These are phyloP conservation scores for Lycaon pictus DNA, from an alignment of 2,113 vertebrate species.

Conservation along the genomic window DNA sequence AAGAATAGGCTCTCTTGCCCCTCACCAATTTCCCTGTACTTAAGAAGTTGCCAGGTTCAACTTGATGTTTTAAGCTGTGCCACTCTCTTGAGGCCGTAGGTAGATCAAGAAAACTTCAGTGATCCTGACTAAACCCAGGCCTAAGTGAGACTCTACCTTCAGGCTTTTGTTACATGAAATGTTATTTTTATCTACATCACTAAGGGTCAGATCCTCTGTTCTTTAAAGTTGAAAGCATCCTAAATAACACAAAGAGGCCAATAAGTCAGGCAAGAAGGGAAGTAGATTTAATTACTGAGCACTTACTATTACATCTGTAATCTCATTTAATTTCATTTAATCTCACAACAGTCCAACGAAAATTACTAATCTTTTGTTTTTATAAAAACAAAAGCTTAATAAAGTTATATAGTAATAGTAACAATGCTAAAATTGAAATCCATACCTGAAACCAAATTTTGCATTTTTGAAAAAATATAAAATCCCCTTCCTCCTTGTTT, in stretches of 20 bases:
- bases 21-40: background rate
- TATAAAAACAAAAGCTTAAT: constrained; percentile 57
- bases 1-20: background rate
- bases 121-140: background rate
- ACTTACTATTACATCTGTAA: constrained; percentile 30
- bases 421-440: constrained; percentile 50
- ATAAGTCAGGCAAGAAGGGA: constrained; percentile 15
- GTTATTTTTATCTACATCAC: constrained; percentile 21
- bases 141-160: background rate
- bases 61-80: background rate
- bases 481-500: constrained; percentile 49
- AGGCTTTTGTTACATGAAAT: background rate
- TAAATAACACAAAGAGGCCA: background rate
- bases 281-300: constrained; percentile 23
- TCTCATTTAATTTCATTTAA: background rate
- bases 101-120: constrained; percentile 45
- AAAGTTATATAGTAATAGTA: constrained; percentile 26
- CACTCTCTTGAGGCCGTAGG: background rate
- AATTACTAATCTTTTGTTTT: constrained; percentile 36
- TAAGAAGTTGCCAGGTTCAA: background rate
- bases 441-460: background rate
- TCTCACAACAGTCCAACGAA: constrained; percentile 12
- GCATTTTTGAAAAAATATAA: constrained; percentile 43
- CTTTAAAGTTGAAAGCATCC: constrained; percentile 21
- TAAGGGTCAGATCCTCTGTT: constrained; percentile 34